Conservation (phyloP, 35 echinoderm and acorn worm genomes). For the Eucidaris tribuloides region DNA sequence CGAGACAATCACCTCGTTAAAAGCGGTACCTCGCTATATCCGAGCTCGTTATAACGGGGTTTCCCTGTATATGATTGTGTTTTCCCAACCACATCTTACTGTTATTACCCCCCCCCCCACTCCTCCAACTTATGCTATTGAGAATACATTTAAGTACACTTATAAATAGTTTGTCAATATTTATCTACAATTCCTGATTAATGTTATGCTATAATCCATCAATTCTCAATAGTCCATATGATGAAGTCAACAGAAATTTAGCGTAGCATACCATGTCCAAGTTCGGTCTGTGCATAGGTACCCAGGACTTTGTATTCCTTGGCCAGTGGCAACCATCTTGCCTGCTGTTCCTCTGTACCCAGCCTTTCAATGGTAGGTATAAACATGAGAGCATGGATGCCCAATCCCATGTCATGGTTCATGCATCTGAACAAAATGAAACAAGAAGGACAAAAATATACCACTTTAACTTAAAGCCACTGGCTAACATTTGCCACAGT, state of each 20-base stretch:
- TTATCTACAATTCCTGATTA: background rate
- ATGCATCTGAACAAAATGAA: constrained; percentile 4
- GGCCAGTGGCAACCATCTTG: constrained; percentile 67
- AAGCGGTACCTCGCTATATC: no score
- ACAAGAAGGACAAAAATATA: background rate
- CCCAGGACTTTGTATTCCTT: constrained; percentile 61
- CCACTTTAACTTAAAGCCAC: no score
- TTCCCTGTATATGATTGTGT: no score
- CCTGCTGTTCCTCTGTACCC: constrained; percentile 67
- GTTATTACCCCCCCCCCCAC: no score
- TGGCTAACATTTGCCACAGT: no score
- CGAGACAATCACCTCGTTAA: no score
- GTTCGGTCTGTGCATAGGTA: constrained; percentile 90
- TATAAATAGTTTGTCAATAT: background rate
- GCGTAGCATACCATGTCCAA: constrained; percentile 73
- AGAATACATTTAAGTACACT: no score
- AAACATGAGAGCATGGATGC: constrained; percentile 81
- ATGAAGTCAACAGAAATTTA: background rate
- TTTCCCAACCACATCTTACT: no score
- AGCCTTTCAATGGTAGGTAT: constrained; percentile 66
- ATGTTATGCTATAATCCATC: background rate
- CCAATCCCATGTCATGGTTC: constrained; percentile 57
- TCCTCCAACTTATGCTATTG: no score
- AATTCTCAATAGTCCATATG: background rate
- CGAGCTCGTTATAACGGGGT: no score